Conservation (phyloP, 2,888 invertebrate species). For the Panzeria rudis region DNA sequence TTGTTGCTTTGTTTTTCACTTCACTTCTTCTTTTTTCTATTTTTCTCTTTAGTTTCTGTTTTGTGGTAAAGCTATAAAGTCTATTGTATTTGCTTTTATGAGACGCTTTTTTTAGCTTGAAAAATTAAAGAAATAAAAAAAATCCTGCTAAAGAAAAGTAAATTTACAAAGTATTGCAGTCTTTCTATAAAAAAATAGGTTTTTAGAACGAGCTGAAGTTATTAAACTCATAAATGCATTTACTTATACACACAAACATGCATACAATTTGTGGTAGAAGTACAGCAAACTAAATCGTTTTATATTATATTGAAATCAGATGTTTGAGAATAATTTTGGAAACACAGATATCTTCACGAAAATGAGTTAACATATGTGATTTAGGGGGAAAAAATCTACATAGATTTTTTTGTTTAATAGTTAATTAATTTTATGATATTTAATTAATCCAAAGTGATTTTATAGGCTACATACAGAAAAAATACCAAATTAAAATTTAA, state of each 20-base stretch:
- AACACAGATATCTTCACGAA: too few species aligned
- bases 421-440: too few species aligned
- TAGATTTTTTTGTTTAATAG: too few species aligned
- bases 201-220: slow-evolving; percentile 47
- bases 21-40: slow-evolving; percentile 1
- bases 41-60: slow-evolving; percentile 15
- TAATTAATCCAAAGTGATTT: too few species aligned
- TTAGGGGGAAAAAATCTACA: too few species aligned
- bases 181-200: slow-evolving; percentile 6
- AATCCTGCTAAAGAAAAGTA: slow-evolving; percentile 18
- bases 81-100: slow-evolving; percentile 28
- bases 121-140: slow-evolving; percentile 26
- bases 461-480: too few species aligned
- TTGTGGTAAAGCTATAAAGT: slow-evolving; percentile 12
- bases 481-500: too few species aligned
- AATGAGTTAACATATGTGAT: too few species aligned
- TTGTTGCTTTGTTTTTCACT: not conserved
- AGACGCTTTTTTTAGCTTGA: slow-evolving; percentile 34
- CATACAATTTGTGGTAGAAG: not conserved
- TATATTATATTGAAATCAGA: not conserved
- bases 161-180: slow-evolving; percentile 46
- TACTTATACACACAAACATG: not conserved
- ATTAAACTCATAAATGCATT: slow-evolving; percentile 45
- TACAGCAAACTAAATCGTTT: not conserved
- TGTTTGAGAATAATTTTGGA: too few species aligned